These are phyloP conservation scores for Vicugna pacos DNA, from an alignment of 2,113 vertebrate genomes.

Conservation along the genomic window DNA sequence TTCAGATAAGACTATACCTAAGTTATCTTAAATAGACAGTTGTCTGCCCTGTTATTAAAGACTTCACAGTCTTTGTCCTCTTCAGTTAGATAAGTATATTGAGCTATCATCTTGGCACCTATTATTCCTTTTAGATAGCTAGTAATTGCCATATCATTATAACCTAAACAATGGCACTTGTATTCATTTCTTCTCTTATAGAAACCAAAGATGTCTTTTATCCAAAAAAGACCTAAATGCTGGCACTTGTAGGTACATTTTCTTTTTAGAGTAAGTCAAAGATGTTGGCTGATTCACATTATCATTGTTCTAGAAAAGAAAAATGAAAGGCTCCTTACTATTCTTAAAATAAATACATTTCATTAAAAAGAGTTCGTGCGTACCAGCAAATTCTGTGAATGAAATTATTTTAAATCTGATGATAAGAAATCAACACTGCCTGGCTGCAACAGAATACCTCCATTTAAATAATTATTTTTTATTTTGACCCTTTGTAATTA, in stretches of 20 bases:
- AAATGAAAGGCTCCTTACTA: slow-evolving; percentile 28
- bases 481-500: slow-evolving; percentile 53
- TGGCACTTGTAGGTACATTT: neutral
- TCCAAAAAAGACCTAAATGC: slow-evolving; percentile 18
- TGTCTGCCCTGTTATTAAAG: slow-evolving; percentile 42
- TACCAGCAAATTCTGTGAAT: slow-evolving; percentile 48
- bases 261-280: slow-evolving; percentile 52
- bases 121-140: neutral
- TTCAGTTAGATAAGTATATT: neutral
- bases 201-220: slow-evolving; percentile 46
- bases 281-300: slow-evolving; percentile 62
- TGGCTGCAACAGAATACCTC: neutral
- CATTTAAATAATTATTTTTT: slow-evolving; percentile 12
- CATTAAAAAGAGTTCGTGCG: slow-evolving; percentile 39
- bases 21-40: neutral
- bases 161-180: slow-evolving; percentile 40
- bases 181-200: slow-evolving; percentile 44
- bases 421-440: neutral
- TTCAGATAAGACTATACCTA: slow-evolving; percentile 18
- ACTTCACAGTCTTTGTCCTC: neutral
- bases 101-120: neutral
- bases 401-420: slow-evolving; percentile 50
- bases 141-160: slow-evolving; percentile 36
- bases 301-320: slow-evolving; percentile 52
- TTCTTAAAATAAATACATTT: neutral